Base-by-base conservation (phyloP, 2,888 invertebrate species). In the Platycheirus albimanus region DNA sequence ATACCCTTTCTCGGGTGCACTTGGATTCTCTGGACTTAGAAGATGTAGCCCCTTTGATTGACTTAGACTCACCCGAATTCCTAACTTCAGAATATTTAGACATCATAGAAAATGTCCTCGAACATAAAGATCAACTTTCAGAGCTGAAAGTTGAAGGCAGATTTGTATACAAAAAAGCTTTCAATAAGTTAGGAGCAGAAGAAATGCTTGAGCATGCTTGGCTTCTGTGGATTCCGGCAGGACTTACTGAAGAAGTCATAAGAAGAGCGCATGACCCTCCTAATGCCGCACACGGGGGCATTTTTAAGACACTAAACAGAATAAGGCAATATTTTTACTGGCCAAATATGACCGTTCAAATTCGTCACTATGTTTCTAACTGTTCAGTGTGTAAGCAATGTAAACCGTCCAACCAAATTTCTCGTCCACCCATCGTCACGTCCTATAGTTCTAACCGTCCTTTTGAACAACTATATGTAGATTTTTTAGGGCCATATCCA, bases 401-500 rank as follows among this genome's bases (percentile, higher is more conserved):
- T 33, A 61, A 61, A 8, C 1, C 61, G 13, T 13, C 20, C 24
- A 63, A n/a, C n/a, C 30, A 52, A 15, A 15, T 49, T 5, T 10
- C 10, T 1, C 24, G 64, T 38, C 17, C 43, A 5, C 19, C 43
- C 15, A 17, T 17, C n/a, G 17, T 17, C 10, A 43, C 17, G 43
- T 17, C 43, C 2, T 43, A 43, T 43, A n/a, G 36, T n/a, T 8
- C 43, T 7, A 17, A 43, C 7, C 43, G 43, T 17, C 43, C 43
- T 43, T 43, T 43, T 11, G 15, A 43, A 17, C 15, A 43, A 17
- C n/a, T 43, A 15, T 43, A 43, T 43, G 17, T 43, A 6, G 51
- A 66, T 5, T 66, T 52, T 15, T 17, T 52, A n/a, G 30, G 41
- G 20, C 24, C 49, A 1, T 49, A 63, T 6, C 47, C 47, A 0